Evolutionary conservation across 2,888 invertebrate species (phyloP), one percentile per base, ranked within the genome.

Genomic region (Podotricha telesiphe): DNA sequence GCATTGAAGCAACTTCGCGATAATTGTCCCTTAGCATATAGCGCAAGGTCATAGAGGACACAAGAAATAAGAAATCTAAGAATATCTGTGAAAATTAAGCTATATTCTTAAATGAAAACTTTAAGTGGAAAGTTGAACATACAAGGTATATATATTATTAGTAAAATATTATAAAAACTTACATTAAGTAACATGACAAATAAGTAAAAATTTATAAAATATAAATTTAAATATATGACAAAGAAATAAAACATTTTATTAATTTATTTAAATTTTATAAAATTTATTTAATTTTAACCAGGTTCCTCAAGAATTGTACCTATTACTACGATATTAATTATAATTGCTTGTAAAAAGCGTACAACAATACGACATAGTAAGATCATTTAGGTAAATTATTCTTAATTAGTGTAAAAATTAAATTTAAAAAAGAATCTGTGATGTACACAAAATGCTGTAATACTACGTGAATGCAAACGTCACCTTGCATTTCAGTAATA

Each of bases 1-100:
- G n/a, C 34, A 67, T 53, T 42, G 47, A n/a, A 53, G 37, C 53
- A 55, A 61, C 40, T 55, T 42, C 47, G 47, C 42, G 61, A 19
- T 62, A 66, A 63, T 63, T 53, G 37, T 68, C 56, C 48, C 55
- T 61, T 65, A 62, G 17, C 55, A 61, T 51, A 56, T 28, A 68
- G 56, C 61, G 62, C 71, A 71, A 71, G 71, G 71, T 71, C 71
- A 68, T 61, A n/a, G 65, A 68, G 71, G 71, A 68, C 71, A 65
- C 53, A 50, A n/a, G 56, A 17, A 56, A 42, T 56, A 47, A 28
- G 40, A 55, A 34, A 17, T 17, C 10, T 37, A 56, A 56, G n/a
- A 37, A 10, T 19, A 20, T 11, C n/a, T 53, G 5, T n/a, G 22
- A 50, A 50, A 37, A 10, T 42, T 13, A 42, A 42, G 42, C 42